phyloP scores from a whole-genome alignment of 2,113 vertebrate genomes.

The Grammomys surdaster region DNA sequence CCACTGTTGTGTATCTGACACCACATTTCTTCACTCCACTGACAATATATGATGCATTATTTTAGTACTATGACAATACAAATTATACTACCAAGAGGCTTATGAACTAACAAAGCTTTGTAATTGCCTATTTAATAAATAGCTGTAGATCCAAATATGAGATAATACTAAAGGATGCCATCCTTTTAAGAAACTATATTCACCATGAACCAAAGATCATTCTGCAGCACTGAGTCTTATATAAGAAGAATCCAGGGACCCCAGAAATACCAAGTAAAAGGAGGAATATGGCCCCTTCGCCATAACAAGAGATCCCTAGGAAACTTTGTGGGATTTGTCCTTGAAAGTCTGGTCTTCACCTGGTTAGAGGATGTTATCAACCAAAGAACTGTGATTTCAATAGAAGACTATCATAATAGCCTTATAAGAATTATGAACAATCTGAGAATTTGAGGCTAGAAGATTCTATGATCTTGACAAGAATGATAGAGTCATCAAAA shows the following conservation, averaged over 20 bases:
- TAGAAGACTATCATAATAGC: not conserved
- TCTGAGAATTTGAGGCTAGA: not conserved
- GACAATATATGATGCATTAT: not conserved
- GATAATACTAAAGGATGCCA: not conserved
- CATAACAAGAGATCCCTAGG: not conserved
- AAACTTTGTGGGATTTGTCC: not conserved
- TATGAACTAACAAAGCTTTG: not conserved
- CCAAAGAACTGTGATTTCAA: not conserved
- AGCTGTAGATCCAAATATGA: not conserved
- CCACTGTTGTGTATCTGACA: not conserved
- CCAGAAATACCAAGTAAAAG: not conserved
- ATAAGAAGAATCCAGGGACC: not conserved
- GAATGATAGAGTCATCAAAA: not conserved
- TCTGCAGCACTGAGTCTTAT: not conserved
- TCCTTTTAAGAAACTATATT: not conserved
- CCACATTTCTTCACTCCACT: not conserved
- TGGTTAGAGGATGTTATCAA: not conserved
- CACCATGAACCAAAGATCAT: not conserved
- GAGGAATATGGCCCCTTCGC: not conserved
- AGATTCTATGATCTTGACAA: not conserved
- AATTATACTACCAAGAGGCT: not conserved
- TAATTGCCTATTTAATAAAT: not conserved
- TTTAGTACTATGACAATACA: not conserved
- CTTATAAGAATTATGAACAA: not conserved
- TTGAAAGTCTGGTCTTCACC: not conserved